phyloP scores from a whole-genome alignment of 1,140 invertebrate species.

The Centruroides vittatus region DNA sequence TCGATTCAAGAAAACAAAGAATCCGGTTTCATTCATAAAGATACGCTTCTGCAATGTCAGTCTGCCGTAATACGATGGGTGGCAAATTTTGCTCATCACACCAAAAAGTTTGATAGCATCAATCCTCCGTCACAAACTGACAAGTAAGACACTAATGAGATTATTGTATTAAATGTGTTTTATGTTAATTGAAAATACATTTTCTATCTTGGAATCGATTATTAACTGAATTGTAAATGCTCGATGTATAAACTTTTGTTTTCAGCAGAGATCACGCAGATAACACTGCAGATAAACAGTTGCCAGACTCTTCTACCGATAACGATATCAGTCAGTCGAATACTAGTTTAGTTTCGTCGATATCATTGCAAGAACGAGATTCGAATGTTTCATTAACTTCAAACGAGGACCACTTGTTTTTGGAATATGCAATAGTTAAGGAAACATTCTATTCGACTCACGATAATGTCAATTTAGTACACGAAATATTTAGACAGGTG shows the following conservation, averaged over 20 bases:
- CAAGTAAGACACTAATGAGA: background rate
- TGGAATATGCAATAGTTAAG: slow-evolving; percentile 42
- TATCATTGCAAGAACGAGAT: too few relatives aligned
- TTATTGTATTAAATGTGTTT: too few relatives aligned
- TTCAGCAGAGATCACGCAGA: too few relatives aligned
- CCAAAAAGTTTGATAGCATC: background rate
- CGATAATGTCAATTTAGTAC: slow-evolving; percentile 87
- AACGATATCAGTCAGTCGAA: too few relatives aligned
- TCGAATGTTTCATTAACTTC: background rate
- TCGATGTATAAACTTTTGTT: too few relatives aligned
- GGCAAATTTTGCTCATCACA: slow-evolving; percentile 58
- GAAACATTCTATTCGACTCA: slow-evolving; percentile 75
- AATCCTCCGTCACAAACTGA: background rate
- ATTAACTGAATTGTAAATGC: too few relatives aligned
- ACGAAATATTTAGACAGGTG: slow-evolving; percentile 76
- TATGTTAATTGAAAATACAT: too few relatives aligned
- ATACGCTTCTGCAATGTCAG: slow-evolving; percentile 52
- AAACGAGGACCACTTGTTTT: background rate
- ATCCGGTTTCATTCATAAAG: slow-evolving; percentile 9
- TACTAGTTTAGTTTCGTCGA: too few relatives aligned
- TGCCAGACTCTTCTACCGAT: too few relatives aligned
- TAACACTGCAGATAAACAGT: too few relatives aligned
- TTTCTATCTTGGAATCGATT: too few relatives aligned
- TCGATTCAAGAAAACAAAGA: slow-evolving; percentile 5
- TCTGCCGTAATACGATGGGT: slow-evolving; percentile 81